Conservation (phyloP, 2,797 vertebrate species). For the Pelochelys cantorii region DNA sequence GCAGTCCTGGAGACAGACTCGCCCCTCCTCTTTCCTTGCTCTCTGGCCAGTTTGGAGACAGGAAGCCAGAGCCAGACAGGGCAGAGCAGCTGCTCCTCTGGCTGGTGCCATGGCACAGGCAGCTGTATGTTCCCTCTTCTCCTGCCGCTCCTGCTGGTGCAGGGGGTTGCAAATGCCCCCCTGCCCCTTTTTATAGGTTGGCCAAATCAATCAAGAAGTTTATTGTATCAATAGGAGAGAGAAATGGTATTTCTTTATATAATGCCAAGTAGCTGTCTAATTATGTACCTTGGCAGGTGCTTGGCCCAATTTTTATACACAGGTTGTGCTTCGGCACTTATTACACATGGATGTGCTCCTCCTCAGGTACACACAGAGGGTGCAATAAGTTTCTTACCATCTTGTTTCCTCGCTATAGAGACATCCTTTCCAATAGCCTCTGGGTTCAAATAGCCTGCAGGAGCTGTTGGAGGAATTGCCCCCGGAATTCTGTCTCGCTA, state of each 20-base stretch:
- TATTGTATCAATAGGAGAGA: constrained; percentile 34
- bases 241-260: constrained; percentile 52
- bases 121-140: too few relatives aligned
- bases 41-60: too few relatives aligned
- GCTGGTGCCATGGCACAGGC: too few relatives aligned
- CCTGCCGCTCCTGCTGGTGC: too few relatives aligned
- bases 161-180: too few relatives aligned
- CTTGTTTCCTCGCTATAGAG: not conserved
- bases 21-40: too few relatives aligned
- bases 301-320: not conserved
- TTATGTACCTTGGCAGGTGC: not conserved
- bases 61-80: too few relatives aligned
- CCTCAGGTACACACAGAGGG: not conserved
- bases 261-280: constrained; percentile 21
- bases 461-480: not conserved
- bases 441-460: not conserved
- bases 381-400: not conserved
- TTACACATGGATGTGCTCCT: not conserved
- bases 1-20: too few relatives aligned
- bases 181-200: constrained; percentile 15
- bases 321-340: not conserved
- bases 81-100: too few relatives aligned
- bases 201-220: constrained; percentile 16
- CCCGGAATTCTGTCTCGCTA: not conserved
- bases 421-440: not conserved